Conservation (phyloP, 2,888 invertebrate species). For the Microplitis deprimator region DNA sequence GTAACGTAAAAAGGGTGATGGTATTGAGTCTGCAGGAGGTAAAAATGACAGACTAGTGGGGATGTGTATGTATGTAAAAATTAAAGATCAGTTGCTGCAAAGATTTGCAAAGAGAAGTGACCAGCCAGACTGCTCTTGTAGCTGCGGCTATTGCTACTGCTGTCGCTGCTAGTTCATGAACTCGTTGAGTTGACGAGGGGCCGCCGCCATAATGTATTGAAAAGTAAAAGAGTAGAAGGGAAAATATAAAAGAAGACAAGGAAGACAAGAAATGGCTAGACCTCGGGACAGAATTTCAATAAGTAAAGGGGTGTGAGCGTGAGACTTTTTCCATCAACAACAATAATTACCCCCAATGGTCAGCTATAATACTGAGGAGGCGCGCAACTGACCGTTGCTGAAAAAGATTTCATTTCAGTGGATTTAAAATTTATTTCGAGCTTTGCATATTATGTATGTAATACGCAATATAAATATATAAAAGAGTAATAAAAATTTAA, state of each 20-base stretch:
- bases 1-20: slow-evolving; percentile 45
- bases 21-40: slow-evolving; percentile 33
- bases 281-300: slow-evolving; percentile 56
- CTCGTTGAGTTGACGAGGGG: slow-evolving; percentile 21
- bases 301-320: slow-evolving; percentile 66
- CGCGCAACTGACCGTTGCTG: slow-evolving; percentile 36
- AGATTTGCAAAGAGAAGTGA: slow-evolving; percentile 45
- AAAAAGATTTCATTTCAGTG: not conserved
- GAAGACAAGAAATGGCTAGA: slow-evolving; percentile 47
- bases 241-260: slow-evolving; percentile 32
- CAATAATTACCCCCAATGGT: slow-evolving; percentile 68
- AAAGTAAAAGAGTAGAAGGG: slow-evolving; percentile 21
- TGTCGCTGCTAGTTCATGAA: slow-evolving; percentile 21
- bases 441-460: not conserved
- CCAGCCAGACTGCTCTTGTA: slow-evolving; percentile 33
- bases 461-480: too few relatives aligned
- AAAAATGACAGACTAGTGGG: slow-evolving; percentile 31
- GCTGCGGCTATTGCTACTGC: slow-evolving; percentile 12
- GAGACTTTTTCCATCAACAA: slow-evolving; percentile 63
- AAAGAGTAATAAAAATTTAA: too few relatives aligned
- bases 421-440: not conserved
- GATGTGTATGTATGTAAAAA: slow-evolving; percentile 42
- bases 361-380: slow-evolving; percentile 48
- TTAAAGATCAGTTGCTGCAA: slow-evolving; percentile 43
- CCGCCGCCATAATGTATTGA: not conserved